These are phyloP conservation scores for Scrobipalpa costella DNA, from an alignment of 2,888 invertebrate genomes.

Conservation along the genomic window DNA sequence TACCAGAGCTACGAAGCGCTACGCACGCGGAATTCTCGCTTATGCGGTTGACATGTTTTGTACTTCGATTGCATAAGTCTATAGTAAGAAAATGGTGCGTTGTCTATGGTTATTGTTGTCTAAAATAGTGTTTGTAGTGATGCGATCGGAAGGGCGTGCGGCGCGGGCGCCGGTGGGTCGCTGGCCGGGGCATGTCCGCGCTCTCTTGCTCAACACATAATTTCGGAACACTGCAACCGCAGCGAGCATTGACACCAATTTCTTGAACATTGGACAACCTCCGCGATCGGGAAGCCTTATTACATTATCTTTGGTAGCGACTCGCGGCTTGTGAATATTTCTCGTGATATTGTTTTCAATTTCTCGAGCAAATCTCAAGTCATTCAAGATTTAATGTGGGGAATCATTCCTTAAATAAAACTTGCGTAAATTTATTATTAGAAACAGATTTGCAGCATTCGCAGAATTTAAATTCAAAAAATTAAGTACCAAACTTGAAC, in stretches of 20 bases:
- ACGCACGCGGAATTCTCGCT: slow-evolving; percentile 36
- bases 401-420: no score
- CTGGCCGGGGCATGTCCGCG: slow-evolving; percentile 40
- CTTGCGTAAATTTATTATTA: no score
- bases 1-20: slow-evolving; percentile 47
- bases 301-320: slow-evolving; percentile 37
- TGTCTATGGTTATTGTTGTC: slow-evolving; percentile 19
- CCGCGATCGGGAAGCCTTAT: slow-evolving; percentile 49
- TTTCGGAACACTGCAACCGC: slow-evolving; percentile 79
- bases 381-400: no score
- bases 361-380: no score
- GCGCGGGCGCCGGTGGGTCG: slow-evolving; percentile 52
- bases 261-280: slow-evolving; percentile 66
- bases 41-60: slow-evolving; percentile 15
- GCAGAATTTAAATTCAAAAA: no score
- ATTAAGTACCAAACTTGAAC: no score
- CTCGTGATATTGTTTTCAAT: no score
- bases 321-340: slow-evolving; percentile 31
- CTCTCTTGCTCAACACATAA: slow-evolving; percentile 72
- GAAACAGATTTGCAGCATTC: no score
- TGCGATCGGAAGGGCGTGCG: slow-evolving; percentile 64
- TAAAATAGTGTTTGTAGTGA: slow-evolving; percentile 43
- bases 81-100: slow-evolving; percentile 9
- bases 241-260: slow-evolving; percentile 80
- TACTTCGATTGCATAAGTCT: slow-evolving; percentile 9